Conservation (phyloP, 2,888 invertebrate genomes). For the Eupithecia dodoneata region DNA sequence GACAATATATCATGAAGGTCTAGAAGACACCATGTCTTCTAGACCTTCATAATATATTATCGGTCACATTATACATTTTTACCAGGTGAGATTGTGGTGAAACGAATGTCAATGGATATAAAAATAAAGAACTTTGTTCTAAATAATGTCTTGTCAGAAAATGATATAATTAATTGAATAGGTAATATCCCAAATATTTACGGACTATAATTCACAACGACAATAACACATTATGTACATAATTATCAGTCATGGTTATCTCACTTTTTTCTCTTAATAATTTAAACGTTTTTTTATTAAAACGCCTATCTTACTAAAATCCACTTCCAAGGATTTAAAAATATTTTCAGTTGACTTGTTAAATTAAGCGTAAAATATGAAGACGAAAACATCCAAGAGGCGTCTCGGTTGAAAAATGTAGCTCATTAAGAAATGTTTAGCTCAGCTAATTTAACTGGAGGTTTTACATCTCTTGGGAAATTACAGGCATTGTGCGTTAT, state of each 20-base stretch:
- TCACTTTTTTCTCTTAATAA: neutral
- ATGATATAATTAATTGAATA: too few relatives aligned
- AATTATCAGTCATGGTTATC: neutral
- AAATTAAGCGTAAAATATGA: slow-evolving; percentile 58
- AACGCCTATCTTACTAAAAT: neutral
- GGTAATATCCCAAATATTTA: too few relatives aligned
- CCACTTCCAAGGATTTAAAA: neutral
- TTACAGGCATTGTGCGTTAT: slow-evolving; percentile 70
- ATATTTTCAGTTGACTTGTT: slow-evolving; percentile 36
- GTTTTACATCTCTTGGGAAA: slow-evolving; percentile 72
- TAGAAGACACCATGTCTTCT: neutral
- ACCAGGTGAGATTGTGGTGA: neutral
- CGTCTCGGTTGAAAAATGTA: slow-evolving; percentile 71
- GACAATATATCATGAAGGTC: too few relatives aligned
- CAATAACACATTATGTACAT: too few relatives aligned
- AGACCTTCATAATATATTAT: neutral
- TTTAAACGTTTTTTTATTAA: neutral
- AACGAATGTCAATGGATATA: too few relatives aligned
- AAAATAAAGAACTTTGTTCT: neutral
- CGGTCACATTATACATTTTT: neutral
- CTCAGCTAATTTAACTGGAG: slow-evolving; percentile 75
- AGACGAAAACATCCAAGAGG: slow-evolving; percentile 61
- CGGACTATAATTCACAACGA: too few relatives aligned
- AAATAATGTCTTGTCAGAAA: neutral
- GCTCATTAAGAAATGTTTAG: slow-evolving; percentile 78